These are phyloP conservation scores for Brachirus orientalis DNA, from an alignment of 2,113 vertebrate genomes.

Conservation along the genomic window DNA sequence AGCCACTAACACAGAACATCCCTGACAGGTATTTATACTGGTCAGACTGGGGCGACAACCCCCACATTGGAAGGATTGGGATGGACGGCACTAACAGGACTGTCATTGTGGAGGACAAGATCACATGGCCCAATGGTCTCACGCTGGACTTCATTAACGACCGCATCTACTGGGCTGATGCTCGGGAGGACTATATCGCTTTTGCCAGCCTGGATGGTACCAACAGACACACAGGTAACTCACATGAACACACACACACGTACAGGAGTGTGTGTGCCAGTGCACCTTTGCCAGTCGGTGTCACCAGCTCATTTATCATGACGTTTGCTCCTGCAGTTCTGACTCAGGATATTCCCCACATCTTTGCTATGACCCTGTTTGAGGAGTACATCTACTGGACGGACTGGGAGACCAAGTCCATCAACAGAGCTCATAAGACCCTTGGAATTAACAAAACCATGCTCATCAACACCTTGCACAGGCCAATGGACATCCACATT, in stretches of 20 bases:
- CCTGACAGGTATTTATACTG: slow-evolving; percentile 93
- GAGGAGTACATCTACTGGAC: slow-evolving; percentile 99
- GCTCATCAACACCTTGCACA: slow-evolving; percentile 94
- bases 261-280: background rate
- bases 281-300: background rate
- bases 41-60: slow-evolving; percentile 98
- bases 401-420: slow-evolving; percentile 97
- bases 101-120: slow-evolving; percentile 91
- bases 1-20: slow-evolving; percentile 6
- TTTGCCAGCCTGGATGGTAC: slow-evolving; percentile 94
- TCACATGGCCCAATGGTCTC: slow-evolving; percentile 98
- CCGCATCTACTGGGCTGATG: slow-evolving; percentile 97
- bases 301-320: background rate
- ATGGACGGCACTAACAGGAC: slow-evolving; percentile 95
- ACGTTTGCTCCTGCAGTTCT: slow-evolving; percentile 81
- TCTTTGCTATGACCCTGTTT: slow-evolving; percentile 94
- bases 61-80: slow-evolving; percentile 94
- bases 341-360: slow-evolving; percentile 92
- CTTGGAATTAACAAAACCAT: slow-evolving; percentile 87
- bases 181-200: slow-evolving; percentile 96
- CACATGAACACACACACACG: background rate
- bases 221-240: slow-evolving; percentile 89
- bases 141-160: slow-evolving; percentile 95
- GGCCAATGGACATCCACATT: slow-evolving; percentile 96
- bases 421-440: slow-evolving; percentile 95